Base-by-base conservation (phyloP, 2,888 invertebrate species). In the Conistra vaccinii region DNA sequence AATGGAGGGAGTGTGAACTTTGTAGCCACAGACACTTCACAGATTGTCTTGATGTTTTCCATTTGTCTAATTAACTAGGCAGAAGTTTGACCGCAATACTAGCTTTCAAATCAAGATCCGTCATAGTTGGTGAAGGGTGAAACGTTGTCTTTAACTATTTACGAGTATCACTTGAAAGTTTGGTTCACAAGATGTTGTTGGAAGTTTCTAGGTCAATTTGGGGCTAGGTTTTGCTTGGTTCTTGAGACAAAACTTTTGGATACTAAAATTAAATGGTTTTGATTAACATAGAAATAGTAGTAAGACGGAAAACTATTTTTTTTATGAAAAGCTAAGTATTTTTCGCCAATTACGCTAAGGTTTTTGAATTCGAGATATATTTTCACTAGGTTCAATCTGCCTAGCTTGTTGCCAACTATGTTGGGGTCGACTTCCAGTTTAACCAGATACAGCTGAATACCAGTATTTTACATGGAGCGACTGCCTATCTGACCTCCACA, bases 61-160 rank as follows among this genome's bases (percentile, higher is more conserved):
- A 83, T 89, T 88, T 86, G 83, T 81, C 87, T 83, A 88, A 88
- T 88, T 88, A 87, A 78, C 78, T 55, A 60, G 57, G 45, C 55
- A 73, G 62, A 76, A 85, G 72, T 82, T 72, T 75, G 70, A 82
- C 85, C 82, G 69, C 72, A 82, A 78, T 73, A 69, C 60, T 32
- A 75, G 78, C 72, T 84, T 79, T 76, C 66, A 73, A 82, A 86
- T 74, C 67, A 75, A 75, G 74, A 85, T 69, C 74, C 69, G 57
- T 85, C 83, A 81, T 73, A 78, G 69, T 76, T 55, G 51, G 61
- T 62, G 32, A 65, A 70, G 66, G 55, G 57, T 61, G 60, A 71
- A 79, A 55, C 35, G 42, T 72, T 76, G 66, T 72, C 53, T 76
- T 82, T 70, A 80, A 83, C 82, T 80, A 83, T 80, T 83, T 70